phyloP scores from a whole-genome alignment of 2,113 vertebrate species.

The Irena cyanogastra region DNA sequence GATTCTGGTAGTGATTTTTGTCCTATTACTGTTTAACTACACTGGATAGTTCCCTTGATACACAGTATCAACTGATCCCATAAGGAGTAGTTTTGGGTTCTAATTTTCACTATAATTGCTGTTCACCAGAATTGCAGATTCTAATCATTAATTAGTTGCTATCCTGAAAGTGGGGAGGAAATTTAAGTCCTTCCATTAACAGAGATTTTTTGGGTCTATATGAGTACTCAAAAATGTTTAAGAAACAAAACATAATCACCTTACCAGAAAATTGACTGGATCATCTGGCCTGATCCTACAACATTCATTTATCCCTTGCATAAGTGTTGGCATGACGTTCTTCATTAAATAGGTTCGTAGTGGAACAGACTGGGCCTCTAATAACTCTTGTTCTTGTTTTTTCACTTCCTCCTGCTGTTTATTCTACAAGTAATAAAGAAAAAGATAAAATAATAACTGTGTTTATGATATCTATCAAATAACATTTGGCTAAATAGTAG shows the following conservation, averaged over 20 bases:
- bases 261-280: constrained; percentile 92
- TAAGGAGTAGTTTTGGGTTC: no score
- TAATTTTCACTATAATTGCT: background rate
- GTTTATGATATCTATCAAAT: background rate
- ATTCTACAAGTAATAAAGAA: constrained; percentile 63
- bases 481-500: background rate
- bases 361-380: constrained; percentile 77
- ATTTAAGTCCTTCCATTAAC: background rate
- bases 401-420: constrained; percentile 72
- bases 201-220: background rate
- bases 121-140: background rate
- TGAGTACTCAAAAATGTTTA: background rate
- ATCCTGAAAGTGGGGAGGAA: background rate
- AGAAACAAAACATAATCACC: background rate
- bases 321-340: constrained; percentile 86
- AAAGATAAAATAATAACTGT: background rate
- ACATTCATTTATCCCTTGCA: constrained; percentile 83
- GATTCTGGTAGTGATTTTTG: background rate
- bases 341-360: constrained; percentile 83
- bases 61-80: background rate
- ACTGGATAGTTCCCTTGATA: background rate
- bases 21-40: background rate
- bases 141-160: background rate
- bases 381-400: constrained; percentile 76
- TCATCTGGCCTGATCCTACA: constrained; percentile 80